A percentile compares a stretch with the other conserved stretches of the same genome.
Conservation (phyloP, 1,140 invertebrate genomes). For the Drosophila triauraria region DNA sequence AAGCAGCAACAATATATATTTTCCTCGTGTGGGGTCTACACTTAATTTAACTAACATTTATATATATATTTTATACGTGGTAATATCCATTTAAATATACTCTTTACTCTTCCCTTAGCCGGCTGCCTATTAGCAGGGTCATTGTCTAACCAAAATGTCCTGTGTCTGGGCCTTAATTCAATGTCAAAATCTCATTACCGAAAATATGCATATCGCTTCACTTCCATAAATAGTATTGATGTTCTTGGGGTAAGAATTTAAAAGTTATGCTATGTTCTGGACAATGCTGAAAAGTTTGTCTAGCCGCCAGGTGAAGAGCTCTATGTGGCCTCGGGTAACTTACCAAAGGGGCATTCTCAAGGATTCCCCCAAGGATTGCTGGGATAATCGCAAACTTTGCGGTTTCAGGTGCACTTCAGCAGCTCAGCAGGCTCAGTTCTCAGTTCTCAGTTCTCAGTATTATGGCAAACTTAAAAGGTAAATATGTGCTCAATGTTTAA, state of each 20-base stretch:
- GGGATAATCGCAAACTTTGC: constrained; percentile 51
- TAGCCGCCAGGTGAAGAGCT: constrained; percentile 29
- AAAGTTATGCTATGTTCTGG: constrained; percentile 23
- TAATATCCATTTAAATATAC: constrained; percentile 13
- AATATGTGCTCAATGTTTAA: constrained; percentile 21
- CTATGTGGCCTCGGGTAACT: constrained; percentile 18
- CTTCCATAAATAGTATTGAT: background rate
- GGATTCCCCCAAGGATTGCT: constrained; percentile 36
- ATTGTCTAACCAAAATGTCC: constrained; percentile 8
- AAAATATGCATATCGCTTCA: constrained; percentile 14
- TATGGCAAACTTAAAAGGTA: constrained; percentile 12
- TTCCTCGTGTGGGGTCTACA: constrained; percentile 6
- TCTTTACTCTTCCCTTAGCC: background rate
- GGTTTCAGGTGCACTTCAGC: constrained; percentile 57
- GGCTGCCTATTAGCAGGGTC: too few species aligned
- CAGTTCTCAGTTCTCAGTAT: background rate
- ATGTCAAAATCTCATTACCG: constrained; percentile 15
- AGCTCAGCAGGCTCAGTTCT: background rate
- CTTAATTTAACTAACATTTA: constrained; percentile 33
- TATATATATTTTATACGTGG: constrained; percentile 23
- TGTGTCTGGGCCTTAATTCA: background rate
- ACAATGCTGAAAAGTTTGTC: constrained; percentile 64
- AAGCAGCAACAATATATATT: constrained; percentile 37
- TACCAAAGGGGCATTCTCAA: constrained; percentile 19
- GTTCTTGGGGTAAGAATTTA: constrained; percentile 15